These are phyloP conservation scores for Littorina saxatilis DNA, from an alignment of 1,140 invertebrate species.

Conservation along the genomic window DNA sequence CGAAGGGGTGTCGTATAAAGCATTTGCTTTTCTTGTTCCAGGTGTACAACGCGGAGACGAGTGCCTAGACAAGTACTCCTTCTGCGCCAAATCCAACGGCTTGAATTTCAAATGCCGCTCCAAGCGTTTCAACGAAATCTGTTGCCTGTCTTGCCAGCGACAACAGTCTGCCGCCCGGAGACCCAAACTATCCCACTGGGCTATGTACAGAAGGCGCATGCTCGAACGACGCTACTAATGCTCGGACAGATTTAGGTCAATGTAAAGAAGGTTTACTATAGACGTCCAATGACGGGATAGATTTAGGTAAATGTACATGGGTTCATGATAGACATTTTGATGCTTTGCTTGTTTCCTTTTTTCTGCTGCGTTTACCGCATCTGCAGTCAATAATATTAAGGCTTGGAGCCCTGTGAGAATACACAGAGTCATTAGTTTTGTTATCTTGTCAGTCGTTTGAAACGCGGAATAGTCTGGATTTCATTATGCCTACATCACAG, in stretches of 20 bases:
- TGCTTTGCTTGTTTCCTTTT: neutral
- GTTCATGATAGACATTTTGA: neutral
- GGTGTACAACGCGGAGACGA: neutral
- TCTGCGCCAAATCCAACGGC: neutral
- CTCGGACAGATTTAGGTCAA: no score
- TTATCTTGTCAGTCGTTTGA: no score
- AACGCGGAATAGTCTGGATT: no score
- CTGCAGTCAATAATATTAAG: neutral
- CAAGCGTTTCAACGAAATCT: constrained; percentile 19
- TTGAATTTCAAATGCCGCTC: constrained; percentile 26
- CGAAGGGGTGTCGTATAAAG: neutral
- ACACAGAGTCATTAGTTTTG: no score
- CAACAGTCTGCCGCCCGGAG: neutral
- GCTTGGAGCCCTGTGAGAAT: neutral
- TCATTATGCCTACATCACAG: no score
- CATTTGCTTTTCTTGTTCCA: neutral
- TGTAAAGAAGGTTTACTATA: no score
- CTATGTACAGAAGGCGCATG: constrained; percentile 5
- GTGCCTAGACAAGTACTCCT: constrained; percentile 31
- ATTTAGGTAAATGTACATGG: neutral
- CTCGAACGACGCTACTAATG: neutral
- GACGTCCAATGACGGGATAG: neutral
- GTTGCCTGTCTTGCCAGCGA: constrained; percentile 21
- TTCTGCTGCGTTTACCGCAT: neutral
- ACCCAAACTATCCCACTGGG: constrained; percentile 2